Conservation (phyloP, 1,140 invertebrate genomes). For the Grapholita molesta region DNA sequence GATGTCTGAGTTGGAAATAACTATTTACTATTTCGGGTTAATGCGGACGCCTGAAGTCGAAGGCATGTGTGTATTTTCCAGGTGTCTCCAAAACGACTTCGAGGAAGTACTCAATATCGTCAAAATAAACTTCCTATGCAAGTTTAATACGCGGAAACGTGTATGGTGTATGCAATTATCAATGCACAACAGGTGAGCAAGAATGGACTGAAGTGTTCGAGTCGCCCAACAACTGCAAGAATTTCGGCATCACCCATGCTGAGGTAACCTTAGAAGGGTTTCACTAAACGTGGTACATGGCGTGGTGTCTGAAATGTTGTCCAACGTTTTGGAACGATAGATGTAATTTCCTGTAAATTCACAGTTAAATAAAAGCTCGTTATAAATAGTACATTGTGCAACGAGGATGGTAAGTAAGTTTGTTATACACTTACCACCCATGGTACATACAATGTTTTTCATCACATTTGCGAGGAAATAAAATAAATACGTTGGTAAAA, state of each 20-base stretch:
- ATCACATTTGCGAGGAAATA: too few relatives aligned
- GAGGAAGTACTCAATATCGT: background rate
- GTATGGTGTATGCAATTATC: background rate
- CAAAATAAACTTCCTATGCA: conserved; percentile 1
- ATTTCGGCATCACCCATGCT: background rate
- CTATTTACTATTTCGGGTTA: too few relatives aligned
- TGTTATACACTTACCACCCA: too few relatives aligned
- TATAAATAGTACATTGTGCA: too few relatives aligned
- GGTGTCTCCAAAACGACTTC: background rate
- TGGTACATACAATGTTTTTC: too few relatives aligned
- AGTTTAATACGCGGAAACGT: background rate
- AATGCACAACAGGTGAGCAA: background rate
- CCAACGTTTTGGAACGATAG: background rate
- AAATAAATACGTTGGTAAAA: too few relatives aligned
- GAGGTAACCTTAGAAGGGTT: background rate
- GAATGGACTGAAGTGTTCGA: background rate
- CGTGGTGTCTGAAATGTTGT: background rate
- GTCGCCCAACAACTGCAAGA: background rate
- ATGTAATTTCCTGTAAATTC: background rate
- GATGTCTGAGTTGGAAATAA: too few relatives aligned
- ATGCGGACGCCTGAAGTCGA: background rate
- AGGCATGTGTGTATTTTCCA: background rate
- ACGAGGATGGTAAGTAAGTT: too few relatives aligned
- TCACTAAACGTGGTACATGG: background rate
- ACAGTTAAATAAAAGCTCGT: background rate